Base-by-base conservation (phyloP, 2,888 invertebrate species). In the Drosophila rubida region DNA sequence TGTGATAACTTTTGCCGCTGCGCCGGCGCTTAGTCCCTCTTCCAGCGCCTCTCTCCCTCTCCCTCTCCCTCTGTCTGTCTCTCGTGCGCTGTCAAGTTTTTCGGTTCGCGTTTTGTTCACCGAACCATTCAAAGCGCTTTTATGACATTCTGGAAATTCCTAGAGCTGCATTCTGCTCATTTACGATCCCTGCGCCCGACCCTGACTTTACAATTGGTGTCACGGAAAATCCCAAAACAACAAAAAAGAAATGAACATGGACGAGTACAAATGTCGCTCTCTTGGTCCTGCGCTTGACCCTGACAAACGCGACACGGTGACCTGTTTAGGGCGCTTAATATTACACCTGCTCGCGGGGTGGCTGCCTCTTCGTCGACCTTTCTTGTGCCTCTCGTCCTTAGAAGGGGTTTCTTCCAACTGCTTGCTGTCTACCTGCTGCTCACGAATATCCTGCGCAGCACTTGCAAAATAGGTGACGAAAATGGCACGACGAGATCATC, bases 1-100 rank as follows among this genome's bases (percentile, higher is more conserved):
- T 83, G 87, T 90, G 90, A 90, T 90, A 89, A 90, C 89, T 90
- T 88, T 86, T 49, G 51, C 58, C 35, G 45, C 37, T 69, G 75
- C 69, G 65, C 63, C 75, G 78, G 76, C 76, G 76, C 78, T 76
- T 69, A 51, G 23, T 27, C 32, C 32, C 57, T 41, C 35, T 11
- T n/a, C 19, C 19, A 13, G 22, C 30, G 30, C 27, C 32, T 32
- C 48, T 23, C 27, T 46, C 14, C 9, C 14, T 50, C 14, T 16
- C n/a, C 8, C 53, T 30, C 23, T 16, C 25, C 50, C 32, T 32
- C 6, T 8, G 23, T 32, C 11, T 50, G 27, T 14, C 13, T 41
- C 39, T 39, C 27, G 13, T 14, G 7, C 9, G n/a, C 22, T 9
- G 13, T 37, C 45, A 37, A 46, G 57, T 48, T 84, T 27, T 27